Evolutionary conservation across 2,113 vertebrate genomes (phyloP).

Genomic region (western clawed frog (Xenopus tropicalis)): UCB_Xtro_10.0 CM004443.2:174808501-174809000

Average conservation of each 20-base stretch:
- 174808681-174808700: too few relatives aligned
- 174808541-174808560: too few relatives aligned
- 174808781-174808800: neutral
- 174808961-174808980: neutral
- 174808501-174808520: too few relatives aligned
- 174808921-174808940: slow-evolving; percentile 8
- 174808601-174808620: too few relatives aligned
- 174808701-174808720: too few relatives aligned
- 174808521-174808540: too few relatives aligned
- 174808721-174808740: too few relatives aligned
- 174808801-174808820: slow-evolving; percentile 20
- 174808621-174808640: too few relatives aligned
- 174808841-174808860: slow-evolving; percentile 36
- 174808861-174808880: slow-evolving; percentile 32
- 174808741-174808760: neutral
- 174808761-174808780: neutral
- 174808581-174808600: too few relatives aligned
- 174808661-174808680: too few relatives aligned
- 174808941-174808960: slow-evolving; percentile 22
- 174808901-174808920: slow-evolving; percentile 26
- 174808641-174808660: too few relatives aligned
- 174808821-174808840: slow-evolving; percentile 26
- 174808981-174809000: neutral
- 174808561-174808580: too few relatives aligned
- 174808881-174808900: slow-evolving; percentile 26